Evolutionary conservation across 2,113 vertebrate genomes (phyloP).

Genomic region (Pachyramphus minor): DNA sequence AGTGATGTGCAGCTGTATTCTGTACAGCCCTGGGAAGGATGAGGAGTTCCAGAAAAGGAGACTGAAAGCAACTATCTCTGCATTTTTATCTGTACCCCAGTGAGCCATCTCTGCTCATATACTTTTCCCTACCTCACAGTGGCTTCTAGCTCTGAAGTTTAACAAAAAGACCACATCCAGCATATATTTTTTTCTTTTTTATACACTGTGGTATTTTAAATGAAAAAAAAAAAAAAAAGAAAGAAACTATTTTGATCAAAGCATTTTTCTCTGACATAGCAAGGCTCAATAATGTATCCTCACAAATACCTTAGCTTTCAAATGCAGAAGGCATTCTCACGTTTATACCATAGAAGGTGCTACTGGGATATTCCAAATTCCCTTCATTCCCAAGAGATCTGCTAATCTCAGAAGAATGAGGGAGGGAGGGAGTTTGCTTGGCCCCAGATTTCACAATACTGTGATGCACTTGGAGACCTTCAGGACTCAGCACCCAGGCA

Average conservation of each 20-base stretch:
- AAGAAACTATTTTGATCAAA: neutral
- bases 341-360: constrained; percentile 40
- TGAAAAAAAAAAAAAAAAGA: neutral
- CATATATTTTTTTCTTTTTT: neutral
- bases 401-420: constrained; percentile 10
- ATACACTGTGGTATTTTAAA: neutral
- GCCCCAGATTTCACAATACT: neutral
- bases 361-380: constrained; percentile 28
- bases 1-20: neutral
- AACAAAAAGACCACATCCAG: neutral
- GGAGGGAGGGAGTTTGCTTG: neutral
- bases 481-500: neutral
- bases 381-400: neutral
- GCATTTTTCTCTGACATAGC: constrained; percentile 6
- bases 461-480: neutral
- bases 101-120: neutral
- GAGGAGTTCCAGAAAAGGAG: neutral
- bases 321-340: neutral
- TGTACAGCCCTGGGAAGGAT: neutral
- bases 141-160: neutral
- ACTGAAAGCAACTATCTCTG: neutral
- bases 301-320: constrained; percentile 28
- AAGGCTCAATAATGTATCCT: neutral
- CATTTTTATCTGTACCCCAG: neutral
- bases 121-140: neutral